Percentiles rank a stretch among this genome's conserved stretches.
phyloP scores from a whole-genome alignment of 2,797 vertebrate genomes.

The Fistularia tabacaria region DNA sequence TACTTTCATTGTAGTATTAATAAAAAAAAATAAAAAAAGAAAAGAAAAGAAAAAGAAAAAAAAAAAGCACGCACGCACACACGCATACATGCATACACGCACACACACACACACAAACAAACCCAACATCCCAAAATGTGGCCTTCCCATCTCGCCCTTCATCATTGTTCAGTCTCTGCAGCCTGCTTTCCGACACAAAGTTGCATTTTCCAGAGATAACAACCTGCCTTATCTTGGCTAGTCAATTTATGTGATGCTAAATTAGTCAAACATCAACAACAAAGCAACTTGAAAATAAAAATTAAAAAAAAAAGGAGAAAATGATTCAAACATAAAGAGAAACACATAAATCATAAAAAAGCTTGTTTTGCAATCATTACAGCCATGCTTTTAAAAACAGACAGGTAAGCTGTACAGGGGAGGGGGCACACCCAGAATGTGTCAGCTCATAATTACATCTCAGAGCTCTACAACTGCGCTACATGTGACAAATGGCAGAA shows the following conservation, averaged over 20 bases:
- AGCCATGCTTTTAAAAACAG: conserved; percentile 75
- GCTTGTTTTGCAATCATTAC: conserved; percentile 70
- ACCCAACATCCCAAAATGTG: conserved; percentile 51
- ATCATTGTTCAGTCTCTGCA: conserved; percentile 21
- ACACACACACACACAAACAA: conserved; percentile 41
- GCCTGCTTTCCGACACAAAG: conserved; percentile 43
- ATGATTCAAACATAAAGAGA: conserved; percentile 20
- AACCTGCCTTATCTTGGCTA: conserved; percentile 37
- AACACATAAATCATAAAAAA: conserved; percentile 63
- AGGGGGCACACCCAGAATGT: conserved; percentile 83
- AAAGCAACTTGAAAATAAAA: conserved; percentile 22
- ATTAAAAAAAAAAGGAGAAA: conserved; percentile 21
- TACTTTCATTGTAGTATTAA: conserved; percentile 69
- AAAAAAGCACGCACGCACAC: conserved; percentile 28
- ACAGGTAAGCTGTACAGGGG: conserved; percentile 67
- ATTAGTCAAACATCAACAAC: conserved; percentile 45
- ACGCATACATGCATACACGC: conserved; percentile 40
- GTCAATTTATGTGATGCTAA: conserved; percentile 49
- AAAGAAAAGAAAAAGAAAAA: not conserved
- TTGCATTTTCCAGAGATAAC: conserved; percentile 43
- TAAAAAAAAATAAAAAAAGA: conserved; percentile 26
- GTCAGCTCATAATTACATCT: conserved; percentile 74
- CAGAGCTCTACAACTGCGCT: conserved; percentile 66
- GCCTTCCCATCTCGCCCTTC: conserved; percentile 49
- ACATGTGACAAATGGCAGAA: conserved; percentile 73